Evolutionary conservation across 2,888 invertebrate species (phyloP).

Genomic region (Drosophila conformis): DNA sequence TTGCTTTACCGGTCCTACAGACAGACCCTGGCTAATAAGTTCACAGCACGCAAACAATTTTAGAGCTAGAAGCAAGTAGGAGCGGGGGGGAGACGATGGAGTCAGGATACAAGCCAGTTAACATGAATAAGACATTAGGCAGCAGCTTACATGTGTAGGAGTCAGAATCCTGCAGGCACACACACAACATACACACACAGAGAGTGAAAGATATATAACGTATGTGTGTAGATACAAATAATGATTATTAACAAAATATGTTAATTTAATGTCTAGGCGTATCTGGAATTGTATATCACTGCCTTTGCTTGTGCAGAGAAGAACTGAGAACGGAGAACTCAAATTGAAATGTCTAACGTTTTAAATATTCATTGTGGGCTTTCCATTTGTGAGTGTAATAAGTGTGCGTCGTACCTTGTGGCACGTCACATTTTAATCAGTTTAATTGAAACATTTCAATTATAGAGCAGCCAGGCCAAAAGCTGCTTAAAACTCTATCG

Average conservation of each 20-base stretch:
- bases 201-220: conserved; percentile 4
- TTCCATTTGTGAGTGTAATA: neutral
- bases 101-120: conserved; percentile 58
- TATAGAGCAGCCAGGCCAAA: conserved; percentile 31
- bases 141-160: conserved; percentile 71
- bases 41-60: conserved; percentile 71
- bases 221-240: conserved; percentile 53
- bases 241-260: conserved; percentile 78
- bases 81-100: neutral
- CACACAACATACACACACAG: conserved; percentile 15
- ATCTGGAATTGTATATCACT: conserved; percentile 37
- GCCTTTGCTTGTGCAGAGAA: neutral
- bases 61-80: conserved; percentile 23
- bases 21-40: conserved; percentile 59
- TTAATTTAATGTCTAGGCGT: conserved; percentile 77
- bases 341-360: conserved; percentile 68
- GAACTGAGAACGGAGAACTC: conserved; percentile 1
- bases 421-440: conserved; percentile 52
- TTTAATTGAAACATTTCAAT: conserved; percentile 72
- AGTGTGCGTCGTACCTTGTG: conserved; percentile 12
- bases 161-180: conserved; percentile 36
- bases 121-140: conserved; percentile 77
- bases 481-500: neutral
- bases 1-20: conserved; percentile 29
- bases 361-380: conserved; percentile 70